Percentiles rank a stretch among this genome's conserved stretches.
These are phyloP conservation scores for Graphium colonna DNA, from an alignment of 2,888 invertebrate genomes.

Conservation along the genomic window DNA sequence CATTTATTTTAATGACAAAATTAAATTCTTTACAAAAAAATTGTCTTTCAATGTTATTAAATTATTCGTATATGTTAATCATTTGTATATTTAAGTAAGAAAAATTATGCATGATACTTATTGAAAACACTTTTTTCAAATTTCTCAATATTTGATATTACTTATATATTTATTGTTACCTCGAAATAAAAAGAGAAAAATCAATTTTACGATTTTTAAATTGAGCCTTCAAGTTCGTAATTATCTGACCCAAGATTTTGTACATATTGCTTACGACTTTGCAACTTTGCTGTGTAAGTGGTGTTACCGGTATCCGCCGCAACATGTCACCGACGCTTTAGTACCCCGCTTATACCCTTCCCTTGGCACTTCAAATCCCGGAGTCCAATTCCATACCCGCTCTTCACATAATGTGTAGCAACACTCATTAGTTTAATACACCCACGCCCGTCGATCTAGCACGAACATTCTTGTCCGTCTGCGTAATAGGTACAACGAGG, in stretches of 20 bases:
- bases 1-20: conserved; percentile 3
- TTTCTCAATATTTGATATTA: too few relatives aligned
- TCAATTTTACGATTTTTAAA: too few relatives aligned
- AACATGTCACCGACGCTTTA: conserved; percentile 50
- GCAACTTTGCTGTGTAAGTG: not conserved
- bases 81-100: too few relatives aligned
- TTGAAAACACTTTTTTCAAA: too few relatives aligned
- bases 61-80: too few relatives aligned
- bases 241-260: too few relatives aligned
- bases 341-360: conserved; percentile 42
- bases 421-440: conserved; percentile 62
- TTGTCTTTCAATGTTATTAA: too few relatives aligned
- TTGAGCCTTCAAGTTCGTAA: too few relatives aligned
- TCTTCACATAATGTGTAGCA: conserved; percentile 66
- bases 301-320: not conserved
- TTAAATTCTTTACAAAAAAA: not conserved
- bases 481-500: too few relatives aligned
- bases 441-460: conserved; percentile 37
- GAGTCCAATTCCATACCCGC: conserved; percentile 32
- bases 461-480: conserved; percentile 23
- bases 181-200: too few relatives aligned
- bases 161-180: too few relatives aligned
- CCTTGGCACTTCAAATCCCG: conserved; percentile 31
- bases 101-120: too few relatives aligned
- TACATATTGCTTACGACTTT: not conserved